Base-by-base conservation (phyloP, 1,140 invertebrate species). In the Aphis gossypii region DNA sequence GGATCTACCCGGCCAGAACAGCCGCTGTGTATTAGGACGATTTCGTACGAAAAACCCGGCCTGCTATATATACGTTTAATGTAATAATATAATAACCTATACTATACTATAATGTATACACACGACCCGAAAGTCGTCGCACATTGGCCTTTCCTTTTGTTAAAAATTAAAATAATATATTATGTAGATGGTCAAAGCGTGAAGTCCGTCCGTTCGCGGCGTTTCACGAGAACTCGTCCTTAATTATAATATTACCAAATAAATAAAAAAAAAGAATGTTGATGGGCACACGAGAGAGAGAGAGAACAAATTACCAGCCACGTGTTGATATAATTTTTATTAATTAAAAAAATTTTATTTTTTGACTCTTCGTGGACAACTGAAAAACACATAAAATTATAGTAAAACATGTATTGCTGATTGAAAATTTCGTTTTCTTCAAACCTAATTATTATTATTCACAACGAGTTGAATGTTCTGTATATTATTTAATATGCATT, bases 81-180 rank as follows among this genome's bases (percentile, higher is more conserved):
- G n/a, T n/a, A 76, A 76, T 76, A 76, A 76, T 76, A 76, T n/a
- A n/a, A n/a, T 76, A n/a, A 76, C n/a, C 60, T 76, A 76, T 76
- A 76, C 60, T 76, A 76, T 76, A 76, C 14, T 6, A 7, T 68
- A 68, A 9, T 9, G 23, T 14, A 51, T n/a, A 68, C 60, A 76
- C n/a, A 35, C 60, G n/a, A 76, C 60, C 60, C 60, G 14, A n/a
- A 76, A 76, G 60, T 18, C 60, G 30, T n/a, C 11, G 30, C 14
- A n/a, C 14, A n/a, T n/a, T 18, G 60, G 60, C 30, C 60, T 76
- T 76, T 76, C 60, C 60, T 76, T 76, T 76, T 76, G 14, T n/a
- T n/a, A n/a, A 11, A n/a, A 76, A n/a, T n/a, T n/a, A 76, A 76
- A 76, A 76, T 68, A 68, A 18, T 68, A 68, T 18, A n/a, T 4